Conservation (phyloP, 2,888 invertebrate genomes). For the Anoncus sp. region DNA sequence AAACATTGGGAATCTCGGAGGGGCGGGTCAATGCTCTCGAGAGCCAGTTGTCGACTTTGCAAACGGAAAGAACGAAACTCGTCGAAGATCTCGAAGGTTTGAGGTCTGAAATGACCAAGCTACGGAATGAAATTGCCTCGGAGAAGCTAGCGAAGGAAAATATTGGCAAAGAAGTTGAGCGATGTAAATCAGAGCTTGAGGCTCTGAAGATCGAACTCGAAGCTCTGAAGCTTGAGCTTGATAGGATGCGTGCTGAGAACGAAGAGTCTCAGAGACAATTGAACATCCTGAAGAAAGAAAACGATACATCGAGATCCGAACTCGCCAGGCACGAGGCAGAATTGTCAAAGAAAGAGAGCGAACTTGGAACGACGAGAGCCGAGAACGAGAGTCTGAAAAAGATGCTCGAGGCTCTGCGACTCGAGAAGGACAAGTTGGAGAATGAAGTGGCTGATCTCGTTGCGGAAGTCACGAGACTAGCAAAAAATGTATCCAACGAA, state of each 20-base stretch:
- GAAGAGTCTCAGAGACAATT: slow-evolving; percentile 63
- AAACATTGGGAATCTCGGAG: slow-evolving; percentile 30
- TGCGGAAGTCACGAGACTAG: slow-evolving; percentile 59
- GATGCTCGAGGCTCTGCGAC: slow-evolving; percentile 35
- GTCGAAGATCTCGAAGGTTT: slow-evolving; percentile 56
- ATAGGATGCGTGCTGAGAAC: slow-evolving; percentile 51
- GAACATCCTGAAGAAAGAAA: slow-evolving; percentile 58
- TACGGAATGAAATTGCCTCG: slow-evolving; percentile 40
- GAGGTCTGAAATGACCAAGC: slow-evolving; percentile 45
- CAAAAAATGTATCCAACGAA: slow-evolving; percentile 61
- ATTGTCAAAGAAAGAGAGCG: slow-evolving; percentile 13
- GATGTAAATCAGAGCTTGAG: slow-evolving; percentile 56
- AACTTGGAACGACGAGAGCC: slow-evolving; percentile 31
- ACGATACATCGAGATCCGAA: slow-evolving; percentile 49
- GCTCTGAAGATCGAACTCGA: slow-evolving; percentile 57
- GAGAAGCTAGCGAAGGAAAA: slow-evolving; percentile 62
- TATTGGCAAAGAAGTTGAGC: slow-evolving; percentile 45
- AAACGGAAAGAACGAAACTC: slow-evolving; percentile 55
- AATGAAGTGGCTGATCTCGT: slow-evolving; percentile 61
- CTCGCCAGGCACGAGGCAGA: slow-evolving; percentile 37
- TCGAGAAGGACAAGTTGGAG: slow-evolving; percentile 58
- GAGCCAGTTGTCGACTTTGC: slow-evolving; percentile 47
- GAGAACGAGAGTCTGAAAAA: slow-evolving; percentile 55
- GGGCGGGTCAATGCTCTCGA: slow-evolving; percentile 41
- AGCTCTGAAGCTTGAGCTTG: slow-evolving; percentile 57